Evolutionary conservation across 2,113 vertebrate species (phyloP).

Genomic region (Pterophyllum scalare): DNA sequence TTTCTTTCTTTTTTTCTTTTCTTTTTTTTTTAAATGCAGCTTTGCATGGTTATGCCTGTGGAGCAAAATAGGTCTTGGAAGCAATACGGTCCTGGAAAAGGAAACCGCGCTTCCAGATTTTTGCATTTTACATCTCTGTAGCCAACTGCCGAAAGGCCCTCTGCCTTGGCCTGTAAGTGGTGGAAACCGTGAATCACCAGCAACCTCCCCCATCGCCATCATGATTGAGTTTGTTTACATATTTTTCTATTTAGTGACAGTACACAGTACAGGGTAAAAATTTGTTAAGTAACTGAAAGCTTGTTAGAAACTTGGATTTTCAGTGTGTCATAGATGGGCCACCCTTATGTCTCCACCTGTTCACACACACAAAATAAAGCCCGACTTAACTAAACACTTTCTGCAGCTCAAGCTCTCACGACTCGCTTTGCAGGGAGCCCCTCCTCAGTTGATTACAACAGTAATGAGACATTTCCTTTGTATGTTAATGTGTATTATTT

Average conservation of each 20-base stretch:
- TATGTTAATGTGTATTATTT: slow-evolving; percentile 82
- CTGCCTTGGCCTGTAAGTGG: slow-evolving; percentile 59
- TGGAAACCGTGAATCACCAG: slow-evolving; percentile 40
- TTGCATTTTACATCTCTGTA: slow-evolving; percentile 65
- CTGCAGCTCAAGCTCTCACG: slow-evolving; percentile 43
- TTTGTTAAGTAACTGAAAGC: neutral
- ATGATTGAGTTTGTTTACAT: slow-evolving; percentile 48
- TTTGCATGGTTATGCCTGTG: slow-evolving; percentile 63
- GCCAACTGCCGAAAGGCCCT: slow-evolving; percentile 63
- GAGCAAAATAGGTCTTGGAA: slow-evolving; percentile 63
- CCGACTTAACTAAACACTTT: slow-evolving; percentile 29
- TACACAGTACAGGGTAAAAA: neutral
- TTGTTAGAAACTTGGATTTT: slow-evolving; percentile 6
- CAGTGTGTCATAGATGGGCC: neutral
- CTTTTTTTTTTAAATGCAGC: neutral
- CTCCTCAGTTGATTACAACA: slow-evolving; percentile 61
- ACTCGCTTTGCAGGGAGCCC: slow-evolving; percentile 42
- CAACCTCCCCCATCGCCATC: slow-evolving; percentile 16
- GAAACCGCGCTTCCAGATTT: slow-evolving; percentile 51
- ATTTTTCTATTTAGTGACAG: slow-evolving; percentile 17
- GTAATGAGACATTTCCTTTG: slow-evolving; percentile 78
- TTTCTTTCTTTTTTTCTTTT: neutral
- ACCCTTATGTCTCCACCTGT: slow-evolving; percentile 22
- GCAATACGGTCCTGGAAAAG: slow-evolving; percentile 53
- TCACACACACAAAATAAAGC: slow-evolving; percentile 5